Percentiles rank a stretch among this genome's conserved stretches.
phyloP scores from a whole-genome alignment of 2,888 invertebrate species.

The Agelastica alni region DNA sequence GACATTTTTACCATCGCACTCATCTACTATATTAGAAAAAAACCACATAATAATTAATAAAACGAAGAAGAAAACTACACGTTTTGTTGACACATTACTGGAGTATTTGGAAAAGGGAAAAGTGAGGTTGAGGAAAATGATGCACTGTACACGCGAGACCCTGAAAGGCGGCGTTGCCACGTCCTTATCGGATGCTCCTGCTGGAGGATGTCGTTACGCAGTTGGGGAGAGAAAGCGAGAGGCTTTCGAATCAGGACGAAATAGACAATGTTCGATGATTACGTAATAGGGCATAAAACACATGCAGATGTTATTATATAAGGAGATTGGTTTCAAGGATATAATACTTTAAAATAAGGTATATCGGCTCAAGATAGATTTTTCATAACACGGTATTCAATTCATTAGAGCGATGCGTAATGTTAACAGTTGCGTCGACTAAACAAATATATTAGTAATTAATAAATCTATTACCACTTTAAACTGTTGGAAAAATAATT shows the following conservation, averaged over 20 bases:
- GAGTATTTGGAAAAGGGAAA: slow-evolving; percentile 10
- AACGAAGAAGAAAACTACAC: slow-evolving; percentile 3
- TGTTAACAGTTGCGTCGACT: too few species aligned
- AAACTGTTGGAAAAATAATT: too few species aligned
- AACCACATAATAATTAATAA: slow-evolving; percentile 24
- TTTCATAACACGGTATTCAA: too few species aligned
- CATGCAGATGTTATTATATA: slow-evolving; percentile 7
- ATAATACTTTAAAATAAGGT: too few species aligned
- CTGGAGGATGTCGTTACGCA: neutral
- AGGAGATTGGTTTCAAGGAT: neutral
- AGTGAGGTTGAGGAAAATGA: slow-evolving; percentile 20
- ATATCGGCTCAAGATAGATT: too few species aligned
- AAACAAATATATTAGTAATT: too few species aligned
- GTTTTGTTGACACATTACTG: slow-evolving; percentile 25
- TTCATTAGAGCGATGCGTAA: too few species aligned
- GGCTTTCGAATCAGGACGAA: neutral
- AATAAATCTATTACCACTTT: too few species aligned
- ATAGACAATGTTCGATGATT: slow-evolving; percentile 12
- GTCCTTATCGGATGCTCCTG: neutral
- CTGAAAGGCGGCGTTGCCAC: slow-evolving; percentile 24
- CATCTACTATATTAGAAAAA: slow-evolving; percentile 1
- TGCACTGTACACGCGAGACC: slow-evolving; percentile 20
- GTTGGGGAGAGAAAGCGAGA: neutral
- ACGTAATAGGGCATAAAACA: slow-evolving; percentile 11
- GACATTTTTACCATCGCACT: slow-evolving; percentile 25